Evolutionary conservation across 2,888 invertebrate species (phyloP).

Genomic region (Acrocera orbiculus): DNA sequence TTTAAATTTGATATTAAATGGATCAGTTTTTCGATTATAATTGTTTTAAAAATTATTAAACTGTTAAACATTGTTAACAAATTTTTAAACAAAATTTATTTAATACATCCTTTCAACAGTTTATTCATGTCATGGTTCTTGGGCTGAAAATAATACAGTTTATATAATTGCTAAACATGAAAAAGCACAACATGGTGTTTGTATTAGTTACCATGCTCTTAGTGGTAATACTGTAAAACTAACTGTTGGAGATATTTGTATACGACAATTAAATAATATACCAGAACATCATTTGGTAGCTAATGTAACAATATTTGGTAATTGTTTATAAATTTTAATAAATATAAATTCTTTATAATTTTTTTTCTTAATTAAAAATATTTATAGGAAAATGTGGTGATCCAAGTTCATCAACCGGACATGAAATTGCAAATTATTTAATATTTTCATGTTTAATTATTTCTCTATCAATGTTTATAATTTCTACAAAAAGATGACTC

Average conservation of each 20-base stretch:
- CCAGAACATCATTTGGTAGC: constrained; percentile 31
- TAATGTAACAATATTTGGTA: constrained; percentile 29
- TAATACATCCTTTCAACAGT: constrained; percentile 34
- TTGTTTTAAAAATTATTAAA: too few relatives aligned
- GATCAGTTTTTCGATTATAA: too few relatives aligned
- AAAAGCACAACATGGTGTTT: constrained; percentile 30
- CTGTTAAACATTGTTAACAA: too few relatives aligned
- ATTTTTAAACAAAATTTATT: constrained; percentile 4
- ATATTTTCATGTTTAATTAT: too few relatives aligned
- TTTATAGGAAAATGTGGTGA: constrained; percentile 15
- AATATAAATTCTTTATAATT: not conserved
- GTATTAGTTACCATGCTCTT: constrained; percentile 28
- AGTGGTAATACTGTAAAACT: constrained; percentile 27
- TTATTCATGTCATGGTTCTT: constrained; percentile 77
- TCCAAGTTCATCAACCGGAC: constrained; percentile 14
- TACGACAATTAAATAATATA: constrained; percentile 26
- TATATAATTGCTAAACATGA: constrained; percentile 48
- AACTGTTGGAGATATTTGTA: constrained; percentile 30
- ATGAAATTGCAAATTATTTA: too few relatives aligned
- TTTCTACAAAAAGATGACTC: too few relatives aligned
- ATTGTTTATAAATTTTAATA: constrained; percentile 2
- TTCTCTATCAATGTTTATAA: too few relatives aligned
- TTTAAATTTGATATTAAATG: constrained; percentile 2
- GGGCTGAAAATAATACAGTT: constrained; percentile 74
- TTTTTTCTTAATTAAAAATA: constrained; percentile 1